Percentiles rank a stretch among this genome's conserved stretches.
phyloP scores from a whole-genome alignment of 2,113 vertebrate genomes.

The Prunella himalayana region DNA sequence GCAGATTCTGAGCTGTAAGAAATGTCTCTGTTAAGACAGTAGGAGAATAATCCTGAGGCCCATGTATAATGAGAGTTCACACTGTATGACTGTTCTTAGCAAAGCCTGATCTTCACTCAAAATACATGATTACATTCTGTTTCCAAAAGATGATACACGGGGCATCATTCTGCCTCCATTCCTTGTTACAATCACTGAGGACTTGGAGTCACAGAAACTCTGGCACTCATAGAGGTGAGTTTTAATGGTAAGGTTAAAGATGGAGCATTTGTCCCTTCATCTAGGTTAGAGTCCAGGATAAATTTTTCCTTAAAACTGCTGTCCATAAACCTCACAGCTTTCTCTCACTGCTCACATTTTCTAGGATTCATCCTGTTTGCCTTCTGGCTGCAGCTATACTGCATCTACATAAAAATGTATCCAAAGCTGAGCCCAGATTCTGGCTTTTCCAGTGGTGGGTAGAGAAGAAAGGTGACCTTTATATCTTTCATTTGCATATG shows the following conservation, averaged over 20 bases:
- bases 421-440: neutral
- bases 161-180: neutral
- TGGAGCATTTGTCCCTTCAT: neutral
- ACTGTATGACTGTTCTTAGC: neutral
- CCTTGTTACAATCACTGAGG: neutral
- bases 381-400: neutral
- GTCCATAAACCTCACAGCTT: neutral
- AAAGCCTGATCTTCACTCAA: neutral
- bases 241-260: neutral
- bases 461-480: neutral
- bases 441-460: neutral
- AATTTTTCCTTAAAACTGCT: neutral
- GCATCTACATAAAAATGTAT: neutral
- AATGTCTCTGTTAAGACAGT: neutral
- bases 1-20: neutral
- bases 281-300: neutral
- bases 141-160: neutral
- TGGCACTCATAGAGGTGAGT: neutral
- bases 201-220: neutral
- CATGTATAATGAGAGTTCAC: rapidly evolving
- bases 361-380: neutral
- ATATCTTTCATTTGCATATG: neutral
- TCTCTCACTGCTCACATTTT: neutral
- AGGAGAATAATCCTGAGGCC: neutral
- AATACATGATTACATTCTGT: neutral